A percentile compares a stretch with the other conserved stretches of the same genome.
Conservation (phyloP, 2,888 invertebrate species). For the Adelphocoris suturalis region DNA sequence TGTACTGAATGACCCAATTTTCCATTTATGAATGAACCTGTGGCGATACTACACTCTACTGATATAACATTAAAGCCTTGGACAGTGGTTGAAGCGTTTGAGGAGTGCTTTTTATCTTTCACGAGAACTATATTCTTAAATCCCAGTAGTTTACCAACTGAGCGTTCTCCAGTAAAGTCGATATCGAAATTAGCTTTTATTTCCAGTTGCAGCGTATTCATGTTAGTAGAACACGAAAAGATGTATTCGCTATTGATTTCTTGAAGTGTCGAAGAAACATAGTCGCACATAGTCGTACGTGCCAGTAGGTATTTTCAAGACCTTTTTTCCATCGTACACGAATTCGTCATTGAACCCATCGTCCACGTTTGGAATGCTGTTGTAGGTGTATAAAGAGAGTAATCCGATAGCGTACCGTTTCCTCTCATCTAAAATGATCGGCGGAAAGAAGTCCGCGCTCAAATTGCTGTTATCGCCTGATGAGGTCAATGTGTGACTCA, state of each 20-base stretch:
- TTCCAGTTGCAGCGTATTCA: conserved; percentile 76
- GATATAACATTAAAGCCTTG: conserved; percentile 76
- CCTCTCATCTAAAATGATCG: not conserved
- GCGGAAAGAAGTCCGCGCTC: conserved; percentile 5
- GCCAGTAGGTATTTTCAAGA: conserved; percentile 76
- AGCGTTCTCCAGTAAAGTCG: conserved; percentile 71
- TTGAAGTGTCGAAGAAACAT: conserved; percentile 55
- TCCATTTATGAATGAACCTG: conserved; percentile 77
- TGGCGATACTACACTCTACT: conserved; percentile 77
- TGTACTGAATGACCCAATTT: conserved; percentile 77
- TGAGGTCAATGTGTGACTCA: conserved; percentile 5
- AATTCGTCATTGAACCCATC: conserved; percentile 76
- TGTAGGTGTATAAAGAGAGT: not conserved
- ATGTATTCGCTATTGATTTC: conserved; percentile 12
- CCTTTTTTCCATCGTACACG: conserved; percentile 76
- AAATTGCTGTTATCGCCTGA: not conserved
- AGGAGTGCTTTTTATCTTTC: conserved; percentile 74
- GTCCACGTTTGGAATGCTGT: conserved; percentile 74
- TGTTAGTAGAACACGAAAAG: conserved; percentile 73
- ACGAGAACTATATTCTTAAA: conserved; percentile 74
- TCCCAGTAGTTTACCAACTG: conserved; percentile 76
- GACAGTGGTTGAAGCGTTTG: conserved; percentile 77
- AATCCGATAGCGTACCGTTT: conserved; percentile 10
- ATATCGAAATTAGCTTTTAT: conserved; percentile 63
- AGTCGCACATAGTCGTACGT: conserved; percentile 77